Base-by-base conservation (phyloP, 2,888 invertebrate species). In the Eupithecia centaureata region DNA sequence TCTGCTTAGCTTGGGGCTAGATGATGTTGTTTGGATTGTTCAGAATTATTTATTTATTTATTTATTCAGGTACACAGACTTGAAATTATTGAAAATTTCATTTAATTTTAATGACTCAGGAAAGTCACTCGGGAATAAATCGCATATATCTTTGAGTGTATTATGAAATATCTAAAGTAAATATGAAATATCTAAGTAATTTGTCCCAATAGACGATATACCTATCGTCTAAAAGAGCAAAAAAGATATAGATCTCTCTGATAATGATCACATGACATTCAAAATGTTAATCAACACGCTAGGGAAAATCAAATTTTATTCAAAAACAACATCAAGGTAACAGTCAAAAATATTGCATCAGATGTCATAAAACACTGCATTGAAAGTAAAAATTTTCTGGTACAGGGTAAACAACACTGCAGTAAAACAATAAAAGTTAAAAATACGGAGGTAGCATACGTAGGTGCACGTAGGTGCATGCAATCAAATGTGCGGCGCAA, bases 401-500 rank as follows among this genome's bases (percentile, higher is more conserved):
- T 22, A 56, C 27, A 30, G 28, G 7, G 32, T 13, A 28, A 57
- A 57, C 32, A 10, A 33, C 35, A 38, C 33, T 59, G 58, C 67
- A 59, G 58, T 35, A 51, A 25, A 33, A 57, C 38, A 63, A 32
- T 42, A 35, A 35, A 52, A 58, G n/a, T 58, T 61, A 27, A 57
- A 18, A 38, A n/a, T n/a, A n/a, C n/a, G n/a, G n/a, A n/a, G n/a
- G n/a, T n/a, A n/a, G n/a, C n/a, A n/a, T n/a, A n/a, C n/a, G n/a
- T n/a, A 32, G 22, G 25, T 22, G 58, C 65, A 69, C 65, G 65
- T 59, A 30, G 35, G 47, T 33, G 56, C 59, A 63, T 33, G 56
- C 59, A 63, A 63, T 60, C 62, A 65, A 60, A 61, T 57, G 64
- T 64, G 30, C 32, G 52, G 58, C 54, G 59, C 60, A 51, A 42